Evolutionary conservation across 1,140 invertebrate species (phyloP).

Genomic region (Microplitis demolitor): DNA sequence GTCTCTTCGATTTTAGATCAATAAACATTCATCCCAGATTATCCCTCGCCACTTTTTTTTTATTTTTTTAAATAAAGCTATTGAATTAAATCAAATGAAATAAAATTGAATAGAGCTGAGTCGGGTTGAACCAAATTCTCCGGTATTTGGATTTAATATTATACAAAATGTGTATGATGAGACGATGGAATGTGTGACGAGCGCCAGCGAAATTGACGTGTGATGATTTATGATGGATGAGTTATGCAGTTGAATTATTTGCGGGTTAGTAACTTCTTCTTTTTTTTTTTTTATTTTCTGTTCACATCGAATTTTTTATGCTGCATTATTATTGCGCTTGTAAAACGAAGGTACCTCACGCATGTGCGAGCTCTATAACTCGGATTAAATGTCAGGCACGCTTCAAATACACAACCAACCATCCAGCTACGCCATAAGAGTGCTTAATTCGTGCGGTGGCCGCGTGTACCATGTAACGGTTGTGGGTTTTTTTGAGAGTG

Average conservation of each 20-base stretch:
- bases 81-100: background rate
- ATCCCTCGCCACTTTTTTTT: background rate
- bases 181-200: no score
- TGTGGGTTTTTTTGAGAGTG: slow-evolving; percentile 23
- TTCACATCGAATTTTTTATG: slow-evolving; percentile 2
- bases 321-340: slow-evolving; percentile 4
- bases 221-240: no score
- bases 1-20: slow-evolving; percentile 37
- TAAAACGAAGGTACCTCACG: slow-evolving; percentile 46
- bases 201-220: no score
- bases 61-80: background rate
- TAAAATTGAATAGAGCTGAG: no score
- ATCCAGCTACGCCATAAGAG: background rate
- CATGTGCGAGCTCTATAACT: slow-evolving; percentile 38
- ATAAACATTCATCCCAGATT: slow-evolving; percentile 34
- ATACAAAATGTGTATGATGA: no score
- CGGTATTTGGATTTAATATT: no score
- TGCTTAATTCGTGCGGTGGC: slow-evolving; percentile 9
- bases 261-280: background rate
- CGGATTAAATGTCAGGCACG: slow-evolving; percentile 44
- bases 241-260: no score
- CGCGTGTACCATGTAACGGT: slow-evolving; percentile 20
- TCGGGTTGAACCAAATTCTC: no score
- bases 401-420: slow-evolving; percentile 5
- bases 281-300: background rate